Evolutionary conservation across 30 jellyfish, hydroid and myxozoan genomes (phyloP).

Genomic region (Aurelia aurita complex sp. Pacific): DNA sequence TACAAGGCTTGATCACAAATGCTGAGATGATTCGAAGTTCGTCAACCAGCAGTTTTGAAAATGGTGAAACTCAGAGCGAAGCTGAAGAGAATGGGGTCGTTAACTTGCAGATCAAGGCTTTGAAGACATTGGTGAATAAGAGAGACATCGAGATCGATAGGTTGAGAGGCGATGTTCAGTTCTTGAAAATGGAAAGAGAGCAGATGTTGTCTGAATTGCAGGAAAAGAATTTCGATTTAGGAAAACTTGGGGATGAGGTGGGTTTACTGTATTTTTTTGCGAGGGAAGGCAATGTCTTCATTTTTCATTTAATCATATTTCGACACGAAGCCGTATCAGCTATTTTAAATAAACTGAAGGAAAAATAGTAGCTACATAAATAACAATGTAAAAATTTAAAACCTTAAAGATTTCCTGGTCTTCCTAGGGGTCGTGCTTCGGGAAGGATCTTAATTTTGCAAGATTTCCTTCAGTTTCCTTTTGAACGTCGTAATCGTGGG

Average conservation of each 20-base stretch:
- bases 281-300: too few species aligned
- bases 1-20: conserved; percentile 53
- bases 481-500: too few species aligned
- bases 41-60: conserved; percentile 53
- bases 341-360: too few species aligned
- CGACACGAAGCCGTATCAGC: too few species aligned
- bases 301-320: too few species aligned
- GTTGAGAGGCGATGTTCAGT: conserved; percentile 32
- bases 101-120: conserved; percentile 44
- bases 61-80: conserved; percentile 17
- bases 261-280: neutral
- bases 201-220: conserved; percentile 63
- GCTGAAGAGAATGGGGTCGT: conserved; percentile 14
- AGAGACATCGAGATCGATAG: conserved; percentile 26
- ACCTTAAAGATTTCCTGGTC: too few species aligned
- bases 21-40: conserved; percentile 60
- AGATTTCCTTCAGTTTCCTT: too few species aligned
- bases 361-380: too few species aligned
- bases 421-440: too few species aligned
- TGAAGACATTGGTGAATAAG: conserved; percentile 30
- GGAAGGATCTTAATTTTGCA: too few species aligned
- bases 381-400: too few species aligned
- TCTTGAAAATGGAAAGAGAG: conserved; percentile 50
- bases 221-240: conserved; percentile 67
- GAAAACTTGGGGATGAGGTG: conserved; percentile 65